Base-by-base conservation (phyloP, 2,113 vertebrate genomes). In the Nothobranchius kuhntae region DNA sequence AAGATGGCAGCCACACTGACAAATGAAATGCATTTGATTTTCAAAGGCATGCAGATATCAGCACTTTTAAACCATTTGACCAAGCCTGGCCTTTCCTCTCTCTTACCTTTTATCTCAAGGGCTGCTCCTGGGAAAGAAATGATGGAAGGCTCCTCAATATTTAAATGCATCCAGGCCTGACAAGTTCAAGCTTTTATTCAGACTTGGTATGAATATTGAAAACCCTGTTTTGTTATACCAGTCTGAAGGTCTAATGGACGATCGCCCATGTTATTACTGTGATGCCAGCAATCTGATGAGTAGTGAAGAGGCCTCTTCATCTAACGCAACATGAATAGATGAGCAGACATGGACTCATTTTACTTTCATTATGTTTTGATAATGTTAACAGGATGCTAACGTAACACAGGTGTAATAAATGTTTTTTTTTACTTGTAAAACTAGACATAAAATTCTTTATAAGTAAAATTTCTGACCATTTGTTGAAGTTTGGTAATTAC, bases 41-140 rank as follows among this genome's bases (percentile, higher is more conserved):
- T 92, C 91, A 93, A 93, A 93, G 89, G 55, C 85, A 89, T 90
- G 90, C 78, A 91, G 80, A 89, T 90, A 80, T 91, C 80, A 90
- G 86, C 80, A 79, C 80, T 89, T 91, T 88, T 61, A 77, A 81
- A 90, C 85, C 83, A 59, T 75, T 89, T 92, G 87, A 91, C 89
- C 85, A 84, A 65, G 56, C 36, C 63, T 71, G 69, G 87, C 84
- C 82, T 87, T 80, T 77, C 76, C 80, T 58, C 80, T 83, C 78
- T 44, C 56, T 82, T 86, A 85, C 75, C 90, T 93, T 93, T 93
- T 85, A 92, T 93, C 87, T 92, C 72, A 76, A 91, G 88, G 85
- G 90, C 87, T 70, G 48, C 83, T 81, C 77, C 52, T 62, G 45
- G 74, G 73, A 90, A 89, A 86, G 82, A 89, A 79, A 81, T 82